These are phyloP conservation scores for Miltochrista miniata DNA, from an alignment of 2,888 invertebrate genomes.

Conservation along the genomic window DNA sequence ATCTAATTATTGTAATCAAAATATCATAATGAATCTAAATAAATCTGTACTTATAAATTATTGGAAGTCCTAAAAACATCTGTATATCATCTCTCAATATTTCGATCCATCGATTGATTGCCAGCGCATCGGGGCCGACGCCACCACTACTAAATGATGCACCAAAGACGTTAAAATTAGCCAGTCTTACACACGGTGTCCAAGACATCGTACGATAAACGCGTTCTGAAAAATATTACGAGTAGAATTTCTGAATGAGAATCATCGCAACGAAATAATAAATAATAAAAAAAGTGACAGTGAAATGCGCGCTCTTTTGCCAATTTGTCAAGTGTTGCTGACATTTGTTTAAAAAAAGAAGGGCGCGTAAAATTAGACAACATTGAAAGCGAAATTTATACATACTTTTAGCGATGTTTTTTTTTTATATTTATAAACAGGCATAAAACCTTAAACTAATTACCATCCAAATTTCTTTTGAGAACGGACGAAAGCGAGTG, in stretches of 20 bases:
- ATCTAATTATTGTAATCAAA: conserved; percentile 11
- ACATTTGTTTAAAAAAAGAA: conserved; percentile 26
- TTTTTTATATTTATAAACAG: no score
- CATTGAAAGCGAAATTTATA: neutral
- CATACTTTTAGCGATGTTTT: neutral
- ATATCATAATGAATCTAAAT: conserved; percentile 11
- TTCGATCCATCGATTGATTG: conserved; percentile 17
- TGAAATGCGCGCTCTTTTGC: conserved; percentile 27
- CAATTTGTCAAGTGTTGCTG: conserved; percentile 26
- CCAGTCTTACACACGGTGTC: conserved; percentile 78
- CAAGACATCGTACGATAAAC: conserved; percentile 59
- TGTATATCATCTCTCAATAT: conserved; percentile 60
- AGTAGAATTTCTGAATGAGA: conserved; percentile 19
- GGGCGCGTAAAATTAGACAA: neutral
- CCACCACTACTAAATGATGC: conserved; percentile 47
- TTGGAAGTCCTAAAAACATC: no score
- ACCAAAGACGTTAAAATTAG: conserved; percentile 71
- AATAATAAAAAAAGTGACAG: conserved; percentile 21
- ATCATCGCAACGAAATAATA: conserved; percentile 13
- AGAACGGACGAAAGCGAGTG: conserved; percentile 20
- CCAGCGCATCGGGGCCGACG: conserved; percentile 13
- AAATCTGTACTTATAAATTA: no score
- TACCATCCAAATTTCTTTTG: neutral
- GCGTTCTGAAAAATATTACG: conserved; percentile 26
- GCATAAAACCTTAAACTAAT: no score